These are phyloP conservation scores for Echinarachnius parma DNA, from an alignment of 53 echinoderm and acorn worm species.

Conservation along the genomic window DNA sequence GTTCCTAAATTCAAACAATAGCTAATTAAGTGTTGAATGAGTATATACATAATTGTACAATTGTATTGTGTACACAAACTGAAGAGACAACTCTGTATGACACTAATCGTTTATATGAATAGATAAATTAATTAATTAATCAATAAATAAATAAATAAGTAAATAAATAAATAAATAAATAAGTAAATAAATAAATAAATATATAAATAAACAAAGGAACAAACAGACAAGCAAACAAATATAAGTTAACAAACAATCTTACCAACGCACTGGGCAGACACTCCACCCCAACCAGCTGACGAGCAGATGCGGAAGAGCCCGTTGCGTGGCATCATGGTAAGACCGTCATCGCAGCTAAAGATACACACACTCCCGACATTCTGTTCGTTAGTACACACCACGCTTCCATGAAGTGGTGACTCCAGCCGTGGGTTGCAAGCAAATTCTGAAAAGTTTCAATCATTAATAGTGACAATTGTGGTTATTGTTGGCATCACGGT, in stretches of 20 bases:
- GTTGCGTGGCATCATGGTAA: neutral
- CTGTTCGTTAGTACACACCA: neutral
- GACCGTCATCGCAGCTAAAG: constrained; percentile 1
- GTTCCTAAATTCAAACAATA: too few relatives aligned
- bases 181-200: too few relatives aligned
- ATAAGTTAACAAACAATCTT: neutral
- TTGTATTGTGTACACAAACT: too few relatives aligned
- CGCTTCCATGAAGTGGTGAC: neutral
- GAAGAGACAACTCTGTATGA: too few relatives aligned
- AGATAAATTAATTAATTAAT: too few relatives aligned
- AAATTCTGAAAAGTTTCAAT: neutral
- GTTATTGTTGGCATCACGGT: constrained; percentile 1
- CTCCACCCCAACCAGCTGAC: constrained; percentile 7
- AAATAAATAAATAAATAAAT: too few relatives aligned
- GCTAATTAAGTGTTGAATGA: neutral
- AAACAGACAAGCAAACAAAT: neutral
- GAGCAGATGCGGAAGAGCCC: neutral
- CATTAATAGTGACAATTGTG: neutral
- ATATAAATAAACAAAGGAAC: too few relatives aligned
- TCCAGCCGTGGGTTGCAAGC: neutral
- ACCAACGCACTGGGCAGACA: neutral
- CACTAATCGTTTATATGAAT: too few relatives aligned
- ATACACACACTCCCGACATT: neutral
- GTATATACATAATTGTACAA: neutral
- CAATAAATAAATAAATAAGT: too few relatives aligned